Percentiles rank a stretch among this genome's conserved stretches.
Evolutionary conservation across 1,140 invertebrate species (phyloP).

Genomic region (Panulirus ornatus): DNA sequence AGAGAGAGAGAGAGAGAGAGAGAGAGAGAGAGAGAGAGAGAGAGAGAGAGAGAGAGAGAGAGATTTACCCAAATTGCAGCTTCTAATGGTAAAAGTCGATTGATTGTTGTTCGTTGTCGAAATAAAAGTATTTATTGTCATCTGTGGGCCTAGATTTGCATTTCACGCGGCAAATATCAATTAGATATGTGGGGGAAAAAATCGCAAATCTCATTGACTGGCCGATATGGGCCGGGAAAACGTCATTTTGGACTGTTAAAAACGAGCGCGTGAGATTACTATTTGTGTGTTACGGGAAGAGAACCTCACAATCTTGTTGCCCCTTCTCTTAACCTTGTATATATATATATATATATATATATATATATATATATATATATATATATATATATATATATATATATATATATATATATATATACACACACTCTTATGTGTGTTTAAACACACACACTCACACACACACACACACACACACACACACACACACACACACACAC

Average conservation of each 20-base stretch:
- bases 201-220: background rate
- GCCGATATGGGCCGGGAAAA: background rate
- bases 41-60: background rate
- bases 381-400: slow-evolving; percentile 40
- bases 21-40: background rate
- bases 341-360: slow-evolving; percentile 1
- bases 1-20: background rate
- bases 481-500: slow-evolving; percentile 25
- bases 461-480: slow-evolving; percentile 43
- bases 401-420: slow-evolving; percentile 33
- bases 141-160: too few species aligned
- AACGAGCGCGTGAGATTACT: background rate
- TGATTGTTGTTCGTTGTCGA: background rate
- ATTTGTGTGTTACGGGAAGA: too few species aligned
- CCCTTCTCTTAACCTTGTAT: too few species aligned
- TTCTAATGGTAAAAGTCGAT: background rate
- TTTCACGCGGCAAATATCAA: too few species aligned
- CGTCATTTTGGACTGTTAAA: background rate
- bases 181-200: background rate
- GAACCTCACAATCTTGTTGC: too few species aligned
- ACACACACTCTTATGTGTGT: background rate
- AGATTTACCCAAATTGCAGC: background rate
- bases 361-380: slow-evolving; percentile 29
- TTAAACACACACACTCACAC: slow-evolving; percentile 11
- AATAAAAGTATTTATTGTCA: background rate